phyloP scores from a whole-genome alignment of 2,113 vertebrate genomes.

The Pao palembangensis region DNA sequence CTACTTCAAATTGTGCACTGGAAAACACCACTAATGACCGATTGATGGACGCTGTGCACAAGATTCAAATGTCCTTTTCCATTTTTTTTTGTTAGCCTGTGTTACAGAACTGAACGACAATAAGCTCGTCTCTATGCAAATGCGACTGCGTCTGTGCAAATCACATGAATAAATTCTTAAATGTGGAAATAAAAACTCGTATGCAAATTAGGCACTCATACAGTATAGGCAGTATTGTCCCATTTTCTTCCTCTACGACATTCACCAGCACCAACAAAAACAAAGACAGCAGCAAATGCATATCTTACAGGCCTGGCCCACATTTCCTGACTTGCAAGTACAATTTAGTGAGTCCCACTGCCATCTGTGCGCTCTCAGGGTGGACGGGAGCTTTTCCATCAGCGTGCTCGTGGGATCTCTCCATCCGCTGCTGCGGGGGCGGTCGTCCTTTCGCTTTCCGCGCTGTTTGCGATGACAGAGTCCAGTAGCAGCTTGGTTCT shows the following conservation, averaged over 20 bases:
- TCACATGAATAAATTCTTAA: constrained; percentile 28
- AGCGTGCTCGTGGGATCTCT: neutral
- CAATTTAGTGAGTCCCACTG: constrained; percentile 29
- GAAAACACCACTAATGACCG: neutral
- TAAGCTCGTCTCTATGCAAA: constrained; percentile 33
- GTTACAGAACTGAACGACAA: constrained; percentile 25
- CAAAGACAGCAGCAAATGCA: constrained; percentile 46
- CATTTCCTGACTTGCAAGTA: constrained; percentile 35
- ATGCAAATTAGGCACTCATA: constrained; percentile 70
- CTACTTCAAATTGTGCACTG: neutral
- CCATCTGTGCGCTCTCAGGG: constrained; percentile 35
- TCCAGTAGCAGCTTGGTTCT: constrained; percentile 37
- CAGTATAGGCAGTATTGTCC: constrained; percentile 65
- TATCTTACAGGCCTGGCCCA: constrained; percentile 55
- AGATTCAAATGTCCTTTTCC: constrained; percentile 3
- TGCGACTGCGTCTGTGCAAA: constrained; percentile 27
- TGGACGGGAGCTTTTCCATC: constrained; percentile 18
- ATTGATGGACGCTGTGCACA: neutral
- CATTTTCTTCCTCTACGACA: constrained; percentile 39
- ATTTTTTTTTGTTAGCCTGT: constrained; percentile 6
- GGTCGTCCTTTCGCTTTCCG: constrained; percentile 40
- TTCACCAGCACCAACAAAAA: constrained; percentile 41
- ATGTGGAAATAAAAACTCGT: constrained; percentile 43
- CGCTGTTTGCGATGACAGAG: constrained; percentile 28
- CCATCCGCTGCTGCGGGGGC: neutral